Conservation (phyloP, 2,113 vertebrate species). For the Carlito syrichta region DNA sequence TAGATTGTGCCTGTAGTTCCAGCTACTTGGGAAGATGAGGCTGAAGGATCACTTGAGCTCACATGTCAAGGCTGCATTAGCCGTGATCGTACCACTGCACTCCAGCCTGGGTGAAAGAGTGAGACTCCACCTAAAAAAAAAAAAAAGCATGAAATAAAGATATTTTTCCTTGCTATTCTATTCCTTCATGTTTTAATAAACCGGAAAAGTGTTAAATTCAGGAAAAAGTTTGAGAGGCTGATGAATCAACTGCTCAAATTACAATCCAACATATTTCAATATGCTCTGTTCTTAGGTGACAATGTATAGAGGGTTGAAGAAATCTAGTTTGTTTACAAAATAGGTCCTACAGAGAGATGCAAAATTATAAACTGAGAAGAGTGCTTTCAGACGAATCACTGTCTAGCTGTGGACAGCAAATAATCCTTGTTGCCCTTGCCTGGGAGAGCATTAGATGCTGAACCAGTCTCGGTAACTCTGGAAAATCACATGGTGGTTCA, state of each 20-base stretch:
- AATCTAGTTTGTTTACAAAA: background rate
- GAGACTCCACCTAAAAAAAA: too few species aligned
- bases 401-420: background rate
- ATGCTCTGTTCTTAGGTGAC: background rate
- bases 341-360: background rate
- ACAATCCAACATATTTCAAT: background rate
- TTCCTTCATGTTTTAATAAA: background rate
- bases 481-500: constrained; percentile 73
- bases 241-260: background rate
- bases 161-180: background rate
- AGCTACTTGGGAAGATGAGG: too few species aligned
- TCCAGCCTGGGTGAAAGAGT: too few species aligned
- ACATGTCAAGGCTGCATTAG: too few species aligned
- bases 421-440: constrained; percentile 11
- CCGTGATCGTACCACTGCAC: too few species aligned
- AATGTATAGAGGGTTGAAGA: background rate
- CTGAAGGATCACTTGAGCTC: too few species aligned
- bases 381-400: background rate
- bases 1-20: too few species aligned
- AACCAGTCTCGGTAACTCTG: constrained; percentile 46
- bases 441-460: constrained; percentile 26
- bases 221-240: background rate
- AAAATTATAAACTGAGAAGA: background rate
- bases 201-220: background rate
- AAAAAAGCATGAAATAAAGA: background rate